These are phyloP conservation scores for Matsumyia berberina DNA, from an alignment of 2,888 invertebrate species.

Conservation along the genomic window DNA sequence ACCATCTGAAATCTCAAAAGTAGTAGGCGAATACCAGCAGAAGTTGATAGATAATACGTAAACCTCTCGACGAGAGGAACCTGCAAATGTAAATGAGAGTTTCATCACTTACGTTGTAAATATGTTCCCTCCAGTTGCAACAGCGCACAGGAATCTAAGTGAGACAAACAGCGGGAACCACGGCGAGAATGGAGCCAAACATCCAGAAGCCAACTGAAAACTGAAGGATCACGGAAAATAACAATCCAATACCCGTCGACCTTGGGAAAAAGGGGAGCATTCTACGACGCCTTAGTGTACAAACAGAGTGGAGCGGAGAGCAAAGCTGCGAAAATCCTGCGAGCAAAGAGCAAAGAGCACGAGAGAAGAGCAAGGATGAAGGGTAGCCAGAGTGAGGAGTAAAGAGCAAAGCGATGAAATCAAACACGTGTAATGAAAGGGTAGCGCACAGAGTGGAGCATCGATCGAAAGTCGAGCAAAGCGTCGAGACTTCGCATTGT, in stretches of 20 bases:
- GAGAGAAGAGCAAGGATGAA: too few relatives aligned
- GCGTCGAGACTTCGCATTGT: too few relatives aligned
- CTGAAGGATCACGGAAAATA: constrained; percentile 89
- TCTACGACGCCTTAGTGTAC: too few relatives aligned
- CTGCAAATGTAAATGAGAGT: constrained; percentile 80
- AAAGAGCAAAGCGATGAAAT: too few relatives aligned
- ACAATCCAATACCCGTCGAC: constrained; percentile 89
- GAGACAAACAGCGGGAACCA: constrained; percentile 87
- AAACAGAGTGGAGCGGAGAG: too few relatives aligned
- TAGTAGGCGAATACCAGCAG: constrained; percentile 81
- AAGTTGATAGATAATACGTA: constrained; percentile 86
- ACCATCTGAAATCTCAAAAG: constrained; percentile 87
- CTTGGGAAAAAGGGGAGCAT: constrained; percentile 85
- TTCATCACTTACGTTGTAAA: constrained; percentile 85
- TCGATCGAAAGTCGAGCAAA: too few relatives aligned
- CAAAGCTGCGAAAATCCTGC: too few relatives aligned
- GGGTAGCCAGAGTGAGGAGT: too few relatives aligned
- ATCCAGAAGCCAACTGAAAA: constrained; percentile 89
- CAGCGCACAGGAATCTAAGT: constrained; percentile 88
- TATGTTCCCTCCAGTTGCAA: constrained; percentile 92
- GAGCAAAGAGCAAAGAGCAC: too few relatives aligned
- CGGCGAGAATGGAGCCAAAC: constrained; percentile 88
- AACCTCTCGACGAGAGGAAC: constrained; percentile 81
- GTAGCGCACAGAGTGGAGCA: too few relatives aligned
- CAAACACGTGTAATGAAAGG: too few relatives aligned